Evolutionary conservation across 2,888 invertebrate genomes (phyloP).

Genomic region (Sphecodes monilicornis): DNA sequence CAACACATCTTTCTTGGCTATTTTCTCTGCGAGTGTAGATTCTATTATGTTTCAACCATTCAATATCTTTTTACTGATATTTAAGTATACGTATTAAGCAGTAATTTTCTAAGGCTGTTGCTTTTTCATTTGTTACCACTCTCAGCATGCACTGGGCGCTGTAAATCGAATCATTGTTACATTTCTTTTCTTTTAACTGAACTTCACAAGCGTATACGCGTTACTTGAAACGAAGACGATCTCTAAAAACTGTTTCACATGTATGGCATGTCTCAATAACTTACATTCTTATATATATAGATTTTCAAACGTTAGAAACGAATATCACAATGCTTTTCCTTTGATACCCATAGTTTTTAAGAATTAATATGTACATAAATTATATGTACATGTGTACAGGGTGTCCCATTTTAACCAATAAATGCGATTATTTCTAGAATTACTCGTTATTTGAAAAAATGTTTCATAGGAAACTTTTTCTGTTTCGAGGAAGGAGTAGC

Average conservation of each 20-base stretch:
- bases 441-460: too few relatives aligned
- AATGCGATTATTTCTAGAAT: too few relatives aligned
- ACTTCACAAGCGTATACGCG: too few relatives aligned
- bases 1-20: conserved; percentile 28
- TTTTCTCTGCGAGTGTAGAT: neutral
- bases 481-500: too few relatives aligned
- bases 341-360: too few relatives aligned
- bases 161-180: neutral
- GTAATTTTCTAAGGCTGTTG: neutral
- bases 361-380: too few relatives aligned
- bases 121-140: neutral
- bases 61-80: neutral
- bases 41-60: neutral
- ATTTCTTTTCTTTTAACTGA: neutral
- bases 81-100: neutral
- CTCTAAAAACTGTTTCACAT: neutral
- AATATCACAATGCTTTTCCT: neutral
- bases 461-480: too few relatives aligned
- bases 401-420: too few relatives aligned
- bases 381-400: too few relatives aligned
- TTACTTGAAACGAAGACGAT: neutral
- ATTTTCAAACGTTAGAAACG: neutral
- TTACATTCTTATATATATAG: too few relatives aligned
- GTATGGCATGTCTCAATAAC: neutral
- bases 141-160: neutral